A percentile compares a stretch with the other conserved stretches of the same genome.
phyloP scores from a whole-genome alignment of 2,888 invertebrate species.

The Pycnomerus fuliginosus region DNA sequence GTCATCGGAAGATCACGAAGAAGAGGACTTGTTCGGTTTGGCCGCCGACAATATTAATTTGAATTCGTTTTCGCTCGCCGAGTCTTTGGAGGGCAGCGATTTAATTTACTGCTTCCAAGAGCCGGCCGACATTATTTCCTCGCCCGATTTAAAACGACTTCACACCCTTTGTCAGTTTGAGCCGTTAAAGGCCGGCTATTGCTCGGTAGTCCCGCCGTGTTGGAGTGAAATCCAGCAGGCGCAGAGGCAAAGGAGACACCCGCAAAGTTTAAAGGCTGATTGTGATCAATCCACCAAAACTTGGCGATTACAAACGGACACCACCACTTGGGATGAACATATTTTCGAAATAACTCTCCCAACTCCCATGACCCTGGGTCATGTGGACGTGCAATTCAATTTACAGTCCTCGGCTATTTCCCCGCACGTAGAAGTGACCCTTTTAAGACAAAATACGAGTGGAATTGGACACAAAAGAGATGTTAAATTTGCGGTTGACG shows the following conservation, averaged over 20 bases:
- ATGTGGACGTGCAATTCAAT: slow-evolving; percentile 85
- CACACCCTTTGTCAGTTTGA: slow-evolving; percentile 78
- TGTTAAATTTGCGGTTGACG: slow-evolving; percentile 54
- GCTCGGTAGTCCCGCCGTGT: slow-evolving; percentile 88
- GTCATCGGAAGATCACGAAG: slow-evolving; percentile 70
- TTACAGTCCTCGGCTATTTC: slow-evolving; percentile 75
- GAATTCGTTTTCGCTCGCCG: slow-evolving; percentile 25
- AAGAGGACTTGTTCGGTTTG: slow-evolving; percentile 58
- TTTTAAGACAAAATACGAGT: slow-evolving; percentile 68
- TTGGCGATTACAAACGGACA: slow-evolving; percentile 85
- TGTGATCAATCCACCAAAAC: slow-evolving; percentile 74
- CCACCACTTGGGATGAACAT: slow-evolving; percentile 91
- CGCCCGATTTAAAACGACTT: slow-evolving; percentile 57
- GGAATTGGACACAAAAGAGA: slow-evolving; percentile 62
- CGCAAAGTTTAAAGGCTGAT: slow-evolving; percentile 74
- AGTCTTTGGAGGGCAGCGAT: slow-evolving; percentile 39
- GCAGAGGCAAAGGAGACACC: slow-evolving; percentile 84
- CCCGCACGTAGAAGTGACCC: slow-evolving; percentile 68
- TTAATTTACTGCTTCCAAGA: slow-evolving; percentile 44
- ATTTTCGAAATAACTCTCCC: slow-evolving; percentile 86
- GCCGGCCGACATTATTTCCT: slow-evolving; percentile 39
- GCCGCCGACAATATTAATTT: slow-evolving; percentile 8
- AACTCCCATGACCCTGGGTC: slow-evolving; percentile 76
- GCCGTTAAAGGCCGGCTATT: slow-evolving; percentile 67
- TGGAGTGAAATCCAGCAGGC: slow-evolving; percentile 94